phyloP scores from a whole-genome alignment of 2,113 vertebrate genomes.

The Rhinolophus ferrumequinum region DNA sequence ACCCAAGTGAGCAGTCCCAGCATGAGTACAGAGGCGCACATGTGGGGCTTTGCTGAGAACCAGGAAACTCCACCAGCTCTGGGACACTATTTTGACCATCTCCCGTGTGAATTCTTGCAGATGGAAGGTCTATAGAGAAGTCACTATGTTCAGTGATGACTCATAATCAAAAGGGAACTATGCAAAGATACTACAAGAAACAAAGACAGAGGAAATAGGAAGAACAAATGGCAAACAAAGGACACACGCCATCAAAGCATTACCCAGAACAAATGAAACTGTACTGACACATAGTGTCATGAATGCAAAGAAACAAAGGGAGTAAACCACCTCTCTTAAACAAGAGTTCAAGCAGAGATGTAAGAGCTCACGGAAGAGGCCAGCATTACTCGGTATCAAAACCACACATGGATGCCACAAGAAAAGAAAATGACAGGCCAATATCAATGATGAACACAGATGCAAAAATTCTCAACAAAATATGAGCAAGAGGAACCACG shows the following conservation, averaged over 20 bases:
- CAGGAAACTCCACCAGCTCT: too few species aligned
- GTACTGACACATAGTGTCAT: not conserved
- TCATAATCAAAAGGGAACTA: not conserved
- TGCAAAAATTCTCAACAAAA: too few species aligned
- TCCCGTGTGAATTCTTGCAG: fast-evolving
- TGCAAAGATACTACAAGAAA: not conserved
- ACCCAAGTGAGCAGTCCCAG: not conserved
- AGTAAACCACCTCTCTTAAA: too few species aligned
- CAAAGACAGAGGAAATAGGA: not conserved
- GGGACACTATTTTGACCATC: not conserved
- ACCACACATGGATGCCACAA: too few species aligned
- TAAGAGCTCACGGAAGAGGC: too few species aligned
- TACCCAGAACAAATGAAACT: not conserved
- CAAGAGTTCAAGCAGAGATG: too few species aligned
- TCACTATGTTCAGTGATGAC: too few species aligned
- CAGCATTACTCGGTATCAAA: too few species aligned
- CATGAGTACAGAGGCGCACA: not conserved
- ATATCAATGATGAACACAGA: too few species aligned
- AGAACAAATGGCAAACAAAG: not conserved
- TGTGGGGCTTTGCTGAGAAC: not conserved
- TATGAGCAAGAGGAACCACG: too few species aligned
- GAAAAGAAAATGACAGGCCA: too few species aligned
- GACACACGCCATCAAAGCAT: not conserved
- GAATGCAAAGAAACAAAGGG: too few species aligned
- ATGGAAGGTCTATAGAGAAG: not conserved